Evolutionary conservation across 2,888 invertebrate species (phyloP).

Genomic region (Coelopa pilipes): DNA sequence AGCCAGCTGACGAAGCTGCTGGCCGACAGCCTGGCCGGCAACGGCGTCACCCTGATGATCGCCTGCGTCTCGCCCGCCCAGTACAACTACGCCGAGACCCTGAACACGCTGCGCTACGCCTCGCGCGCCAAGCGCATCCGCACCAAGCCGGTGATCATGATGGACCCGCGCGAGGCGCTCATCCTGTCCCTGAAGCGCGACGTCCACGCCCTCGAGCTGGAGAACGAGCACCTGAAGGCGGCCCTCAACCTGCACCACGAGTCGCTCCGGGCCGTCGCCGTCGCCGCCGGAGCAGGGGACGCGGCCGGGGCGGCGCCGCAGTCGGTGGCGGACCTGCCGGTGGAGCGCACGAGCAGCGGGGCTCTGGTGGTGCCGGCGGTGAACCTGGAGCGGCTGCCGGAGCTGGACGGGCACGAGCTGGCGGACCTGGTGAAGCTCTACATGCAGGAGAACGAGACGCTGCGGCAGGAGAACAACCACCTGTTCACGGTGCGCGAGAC

Average conservation of each 20-base stretch:
- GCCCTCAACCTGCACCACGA: slow-evolving; percentile 77
- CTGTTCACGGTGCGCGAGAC: slow-evolving; percentile 82
- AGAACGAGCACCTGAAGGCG: slow-evolving; percentile 87
- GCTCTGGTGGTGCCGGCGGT: slow-evolving; percentile 69
- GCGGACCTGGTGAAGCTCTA: slow-evolving; percentile 87
- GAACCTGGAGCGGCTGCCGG: slow-evolving; percentile 78
- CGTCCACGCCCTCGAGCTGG: slow-evolving; percentile 83
- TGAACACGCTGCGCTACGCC: slow-evolving; percentile 93
- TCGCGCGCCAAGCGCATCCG: slow-evolving; percentile 91
- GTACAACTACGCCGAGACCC: slow-evolving; percentile 85
- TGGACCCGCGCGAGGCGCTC: slow-evolving; percentile 93
- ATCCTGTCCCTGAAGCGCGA: slow-evolving; percentile 90
- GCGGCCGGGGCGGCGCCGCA: slow-evolving; percentile 18
- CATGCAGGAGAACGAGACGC: slow-evolving; percentile 81
- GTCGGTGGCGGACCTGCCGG: slow-evolving; percentile 33
- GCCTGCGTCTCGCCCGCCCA: slow-evolving; percentile 93
- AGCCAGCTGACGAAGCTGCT: slow-evolving; percentile 93
- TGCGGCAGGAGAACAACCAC: slow-evolving; percentile 86
- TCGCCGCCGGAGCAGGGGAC: too few species aligned
- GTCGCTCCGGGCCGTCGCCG: slow-evolving; percentile 61
- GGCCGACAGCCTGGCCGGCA: slow-evolving; percentile 93
- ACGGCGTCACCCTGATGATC: slow-evolving; percentile 95
- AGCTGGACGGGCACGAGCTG: slow-evolving; percentile 81
- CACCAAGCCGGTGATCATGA: slow-evolving; percentile 91
- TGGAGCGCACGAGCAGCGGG: slow-evolving; percentile 38